Evolutionary conservation across 2,113 vertebrate species (phyloP), one percentile per base, ranked within the genome.

Genomic region (Donacobius atricapilla): DNA sequence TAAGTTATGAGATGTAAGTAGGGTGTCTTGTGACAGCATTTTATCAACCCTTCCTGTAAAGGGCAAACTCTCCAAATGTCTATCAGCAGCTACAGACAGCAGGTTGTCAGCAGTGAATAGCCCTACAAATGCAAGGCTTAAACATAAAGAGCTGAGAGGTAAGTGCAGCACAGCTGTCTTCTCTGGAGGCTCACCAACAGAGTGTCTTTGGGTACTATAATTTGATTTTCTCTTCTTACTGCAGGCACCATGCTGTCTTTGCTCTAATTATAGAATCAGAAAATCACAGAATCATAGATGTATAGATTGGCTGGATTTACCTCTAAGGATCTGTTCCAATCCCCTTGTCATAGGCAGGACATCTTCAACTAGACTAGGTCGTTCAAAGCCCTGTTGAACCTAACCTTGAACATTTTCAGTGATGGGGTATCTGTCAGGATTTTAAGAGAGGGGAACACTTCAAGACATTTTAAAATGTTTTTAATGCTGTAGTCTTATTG

Each of bases 321-420:
- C 12, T 72, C 40, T 25, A 71, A 58, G 56, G 10, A 33, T 25
- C 20, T 63, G 14, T 39, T 75, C 27, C 51, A 65, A 28, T 0
- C 1, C 10, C 5, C 9, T 70, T 37, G 9, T 27, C 17, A 18
- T 1, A 0, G n/a, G 13, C 37, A 83, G 35, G 15, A 28, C 10
- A 61, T 47, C 33, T 79, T 90, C 56, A 18, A 15, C 16, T 35
- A 44, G 11, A 27, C 12, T 15, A 42, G 6, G 2, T 48, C 54
- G 11, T 11, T 53, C n/a, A 79, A 79, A 82, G 7, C 5, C 15
- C 9, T 0, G 0, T 57, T 18, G 20, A 66, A 23, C 4, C 17
- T 85, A 42, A 15, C 22, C 28, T 91, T 18, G 20, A 83, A 54
- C 28, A n/a, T 6, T 58, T 90, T 11, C 51, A 48, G 1, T 9